Evolutionary conservation across 2,113 vertebrate species (phyloP), one percentile per base, ranked within the genome.

Genomic region (Plectropomus leopardus): DNA sequence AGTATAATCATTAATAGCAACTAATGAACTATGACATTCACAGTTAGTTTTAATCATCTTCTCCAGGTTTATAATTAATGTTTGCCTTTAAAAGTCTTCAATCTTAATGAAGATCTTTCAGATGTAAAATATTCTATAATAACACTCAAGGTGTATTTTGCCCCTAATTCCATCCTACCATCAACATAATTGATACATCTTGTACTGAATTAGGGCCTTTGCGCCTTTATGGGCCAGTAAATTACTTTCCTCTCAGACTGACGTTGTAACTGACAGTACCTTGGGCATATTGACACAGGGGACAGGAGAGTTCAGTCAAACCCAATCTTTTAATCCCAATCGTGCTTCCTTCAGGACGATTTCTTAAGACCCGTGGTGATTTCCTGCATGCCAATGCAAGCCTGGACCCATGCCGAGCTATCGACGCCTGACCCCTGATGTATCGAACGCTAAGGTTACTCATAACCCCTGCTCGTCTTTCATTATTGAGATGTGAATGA

Each of bases 401-500:
- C 68, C 73, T 90, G 89, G 92, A 87, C 76, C 67, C 78, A 45
- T 66, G 89, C 89, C 89, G 76, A 88, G 84, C 76, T 72, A 89
- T 92, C 70, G 89, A 93, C 64, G 70, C 40, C 72, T 80, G 84
- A 82, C 74, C 85, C 84, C 57, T 72, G 64, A 65, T 68, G 71
- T 84, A 85, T 85, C n/a, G 72, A 86, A 47, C 84, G 23, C 72
- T 9, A 32, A 68, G 88, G 88, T 92, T 92, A 82, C 89, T 91
- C 91, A 88, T 87, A 92, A 89, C 88, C 89, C 85, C 80, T 72
- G 76, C 89, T 86, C 82, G 68, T 90, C 85, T 93, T 90, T 92
- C 86, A 89, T 93, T 92, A 93, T 91, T 87, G 92, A 89, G 92
- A 93, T 84, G 89, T 85, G 91, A 92, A 92, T 83, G 80, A 73